Evolutionary conservation across 2,888 invertebrate genomes (phyloP), one percentile per base, ranked within the genome.

Genomic region (Allygus modestus): DNA sequence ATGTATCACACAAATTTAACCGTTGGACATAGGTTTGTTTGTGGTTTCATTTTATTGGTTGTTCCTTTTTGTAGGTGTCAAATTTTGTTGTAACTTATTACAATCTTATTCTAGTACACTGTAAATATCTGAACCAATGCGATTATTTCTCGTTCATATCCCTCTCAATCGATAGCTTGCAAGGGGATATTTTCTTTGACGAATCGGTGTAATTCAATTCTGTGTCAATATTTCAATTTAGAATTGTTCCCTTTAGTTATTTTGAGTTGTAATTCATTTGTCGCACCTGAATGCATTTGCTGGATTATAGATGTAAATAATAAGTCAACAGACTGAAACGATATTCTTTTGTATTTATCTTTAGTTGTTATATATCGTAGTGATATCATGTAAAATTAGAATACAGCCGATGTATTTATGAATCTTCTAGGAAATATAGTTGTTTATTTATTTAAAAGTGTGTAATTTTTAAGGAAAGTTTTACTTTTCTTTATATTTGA

Each of bases 281-380:
- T 65, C 65, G 65, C 9, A n/a, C 65, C 65, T 23, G 28, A 28
- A 28, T 65, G 65, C 65, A 65, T 65, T 65, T 65, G 28, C 65
- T 20, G 73, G 23, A 43, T 1, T 11, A 20, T 69, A 33, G 31
- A n/a, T 77, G 77, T 77, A 77, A 77, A 77, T 77, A 77, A 46
- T 23, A 41, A 37, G 41, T 73, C 51, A 26, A 28, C n/a, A 77
- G 77, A 77, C 77, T 77, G 77, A 77, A 77, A 43, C 20, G 77
- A 77, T 77, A 46, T 51, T 77, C 51, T 77, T 73, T 77, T 77
- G 51, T 77, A 46, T 51, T 77, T 46, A 77, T 46, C 23, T 41
- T 69, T 73, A 73, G 43, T 73, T 73, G 26, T 20, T 73, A 20
- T 73, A 1, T 73, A 37, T 31, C 20, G 37, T 37, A 73, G 73